These are phyloP conservation scores for Florisuga fusca DNA, from an alignment of 2,797 vertebrate species.

Conservation along the genomic window DNA sequence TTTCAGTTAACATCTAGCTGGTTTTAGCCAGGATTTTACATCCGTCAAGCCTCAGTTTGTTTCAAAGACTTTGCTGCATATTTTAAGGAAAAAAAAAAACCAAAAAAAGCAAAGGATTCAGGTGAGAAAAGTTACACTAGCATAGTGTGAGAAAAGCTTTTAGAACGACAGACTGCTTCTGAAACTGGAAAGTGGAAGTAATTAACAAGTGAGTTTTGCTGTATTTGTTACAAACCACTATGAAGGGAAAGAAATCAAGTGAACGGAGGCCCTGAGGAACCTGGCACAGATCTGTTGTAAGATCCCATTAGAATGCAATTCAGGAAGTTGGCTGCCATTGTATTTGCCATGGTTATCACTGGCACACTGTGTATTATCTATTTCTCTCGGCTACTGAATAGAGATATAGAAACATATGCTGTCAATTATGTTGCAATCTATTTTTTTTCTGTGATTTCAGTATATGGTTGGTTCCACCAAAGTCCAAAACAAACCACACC, in stretches of 20 bases:
- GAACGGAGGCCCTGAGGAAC: neutral
- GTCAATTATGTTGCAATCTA: constrained; percentile 54
- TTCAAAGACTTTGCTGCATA: neutral
- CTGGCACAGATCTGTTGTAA: constrained; percentile 9
- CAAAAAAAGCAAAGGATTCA: neutral
- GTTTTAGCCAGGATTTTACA: neutral
- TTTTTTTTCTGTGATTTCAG: constrained; percentile 43
- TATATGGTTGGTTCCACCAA: neutral
- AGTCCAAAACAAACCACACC: constrained; percentile 15
- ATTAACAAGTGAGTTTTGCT: neutral
- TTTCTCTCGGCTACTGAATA: constrained; percentile 55
- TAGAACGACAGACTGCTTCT: neutral
- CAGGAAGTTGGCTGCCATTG: constrained; percentile 35
- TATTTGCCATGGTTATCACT: constrained; percentile 52
- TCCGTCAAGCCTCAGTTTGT: neutral
- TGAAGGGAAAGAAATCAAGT: constrained; percentile 5
- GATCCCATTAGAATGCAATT: constrained; percentile 60
- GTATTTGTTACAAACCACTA: neutral
- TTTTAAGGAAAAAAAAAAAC: neutral
- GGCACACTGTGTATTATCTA: constrained; percentile 58
- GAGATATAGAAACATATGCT: constrained; percentile 63
- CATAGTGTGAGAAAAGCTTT: neutral
- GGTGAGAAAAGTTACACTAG: neutral
- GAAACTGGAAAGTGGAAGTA: neutral
- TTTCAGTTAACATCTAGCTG: neutral